A percentile compares a stretch with the other conserved stretches of the same genome.
These are phyloP conservation scores for Petrocephalus sullivani DNA, from an alignment of 2,797 vertebrate species.

Conservation along the genomic window DNA sequence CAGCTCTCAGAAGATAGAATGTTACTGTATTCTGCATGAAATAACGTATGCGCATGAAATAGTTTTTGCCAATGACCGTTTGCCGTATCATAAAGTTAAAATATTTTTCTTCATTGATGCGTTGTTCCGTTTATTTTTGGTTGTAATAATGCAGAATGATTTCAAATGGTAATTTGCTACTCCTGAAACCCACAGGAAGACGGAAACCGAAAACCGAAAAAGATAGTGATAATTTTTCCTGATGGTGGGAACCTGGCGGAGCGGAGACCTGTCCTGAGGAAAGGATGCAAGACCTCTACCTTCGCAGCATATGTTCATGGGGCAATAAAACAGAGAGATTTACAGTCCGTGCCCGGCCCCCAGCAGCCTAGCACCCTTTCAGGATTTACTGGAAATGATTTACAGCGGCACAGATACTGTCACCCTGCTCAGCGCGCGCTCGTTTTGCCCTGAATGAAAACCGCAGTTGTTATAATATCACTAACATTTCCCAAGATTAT, in stretches of 20 bases:
- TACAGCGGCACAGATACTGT: slow-evolving; percentile 76
- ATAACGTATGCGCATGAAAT: not conserved
- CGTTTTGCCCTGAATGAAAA: slow-evolving; percentile 44
- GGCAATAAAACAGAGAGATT: slow-evolving; percentile 99
- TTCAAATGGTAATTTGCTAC: slow-evolving; percentile 19
- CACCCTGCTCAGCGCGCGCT: slow-evolving; percentile 53
- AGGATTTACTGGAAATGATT: slow-evolving; percentile 98
- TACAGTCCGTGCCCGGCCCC: slow-evolving; percentile 93
- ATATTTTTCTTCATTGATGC: not conserved
- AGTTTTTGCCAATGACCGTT: not conserved
- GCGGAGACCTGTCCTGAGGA: slow-evolving; percentile 70
- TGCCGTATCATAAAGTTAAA: not conserved
- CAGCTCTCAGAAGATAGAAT: not conserved
- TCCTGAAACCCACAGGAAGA: slow-evolving; percentile 23
- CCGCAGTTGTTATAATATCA: slow-evolving; percentile 35
- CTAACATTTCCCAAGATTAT: slow-evolving; percentile 1
- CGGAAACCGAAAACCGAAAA: slow-evolving; percentile 39
- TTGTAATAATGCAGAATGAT: not conserved
- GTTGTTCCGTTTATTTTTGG: not conserved
- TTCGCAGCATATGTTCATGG: slow-evolving; percentile 95
- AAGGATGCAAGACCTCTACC: slow-evolving; percentile 81
- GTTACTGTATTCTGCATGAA: slow-evolving; percentile 2
- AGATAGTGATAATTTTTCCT: slow-evolving; percentile 57
- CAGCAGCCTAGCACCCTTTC: slow-evolving; percentile 93
- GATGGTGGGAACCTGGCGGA: slow-evolving; percentile 65